A percentile compares a stretch with the other conserved stretches of the same genome.
Conservation (phyloP, 2,113 vertebrate species). For the Pedionomus torquatus region DNA sequence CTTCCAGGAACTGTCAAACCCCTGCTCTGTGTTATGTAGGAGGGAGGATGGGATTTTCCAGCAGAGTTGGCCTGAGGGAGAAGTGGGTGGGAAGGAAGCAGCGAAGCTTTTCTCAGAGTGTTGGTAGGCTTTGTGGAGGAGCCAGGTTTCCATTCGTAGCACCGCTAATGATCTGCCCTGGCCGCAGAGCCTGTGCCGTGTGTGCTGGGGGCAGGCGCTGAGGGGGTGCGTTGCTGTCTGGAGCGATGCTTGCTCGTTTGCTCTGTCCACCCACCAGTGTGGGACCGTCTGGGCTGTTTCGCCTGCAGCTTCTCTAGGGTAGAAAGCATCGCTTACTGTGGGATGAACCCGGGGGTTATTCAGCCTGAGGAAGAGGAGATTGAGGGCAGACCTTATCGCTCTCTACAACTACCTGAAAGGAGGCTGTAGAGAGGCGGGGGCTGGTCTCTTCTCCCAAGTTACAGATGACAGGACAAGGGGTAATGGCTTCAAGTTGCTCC, state of each 20-base stretch:
- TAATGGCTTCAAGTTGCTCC: too few relatives aligned
- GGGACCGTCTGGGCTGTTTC: neutral
- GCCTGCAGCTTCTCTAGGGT: neutral
- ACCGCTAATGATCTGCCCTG: neutral
- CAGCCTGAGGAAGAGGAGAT: too few relatives aligned
- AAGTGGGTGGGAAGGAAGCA: slow-evolving; percentile 30
- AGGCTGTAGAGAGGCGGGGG: too few relatives aligned
- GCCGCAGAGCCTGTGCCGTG: rapidly evolving
- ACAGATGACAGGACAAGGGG: too few relatives aligned
- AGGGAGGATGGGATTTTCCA: slow-evolving; percentile 39
- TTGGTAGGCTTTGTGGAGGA: neutral
- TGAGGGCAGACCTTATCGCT: too few relatives aligned
- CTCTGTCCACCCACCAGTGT: rapidly evolving
- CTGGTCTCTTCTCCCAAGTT: too few relatives aligned
- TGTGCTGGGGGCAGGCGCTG: neutral
- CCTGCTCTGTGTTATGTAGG: neutral
- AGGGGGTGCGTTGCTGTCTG: neutral
- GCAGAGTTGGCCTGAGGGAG: neutral
- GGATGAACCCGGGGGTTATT: too few relatives aligned
- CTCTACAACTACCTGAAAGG: too few relatives aligned
- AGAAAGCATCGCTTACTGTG: neutral
- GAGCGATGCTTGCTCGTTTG: neutral
- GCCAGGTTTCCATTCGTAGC: neutral
- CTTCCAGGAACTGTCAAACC: neutral
- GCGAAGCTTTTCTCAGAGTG: neutral